phyloP scores from a whole-genome alignment of 2,113 vertebrate species.

The Xiphias gladius region DNA sequence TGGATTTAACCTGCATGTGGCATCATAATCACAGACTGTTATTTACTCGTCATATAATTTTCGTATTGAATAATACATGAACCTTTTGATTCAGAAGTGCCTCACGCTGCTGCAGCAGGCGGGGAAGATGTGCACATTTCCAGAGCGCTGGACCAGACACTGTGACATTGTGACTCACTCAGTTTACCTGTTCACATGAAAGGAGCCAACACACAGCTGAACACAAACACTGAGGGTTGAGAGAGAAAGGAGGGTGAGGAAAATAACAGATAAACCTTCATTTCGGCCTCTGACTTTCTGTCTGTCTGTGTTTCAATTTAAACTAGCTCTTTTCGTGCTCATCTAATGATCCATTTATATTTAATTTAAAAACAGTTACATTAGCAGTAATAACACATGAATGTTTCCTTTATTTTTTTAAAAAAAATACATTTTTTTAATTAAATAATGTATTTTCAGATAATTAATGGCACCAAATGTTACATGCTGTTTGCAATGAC shows the following conservation, averaged over 20 bases:
- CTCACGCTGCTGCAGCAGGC: neutral
- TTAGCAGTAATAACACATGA: neutral
- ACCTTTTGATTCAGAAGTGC: neutral
- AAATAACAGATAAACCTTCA: neutral
- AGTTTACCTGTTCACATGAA: neutral
- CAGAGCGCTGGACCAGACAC: neutral
- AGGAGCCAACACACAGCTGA: neutral
- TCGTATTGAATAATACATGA: neutral
- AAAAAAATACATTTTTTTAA: neutral
- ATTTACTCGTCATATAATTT: neutral
- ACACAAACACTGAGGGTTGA: neutral
- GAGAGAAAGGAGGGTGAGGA: neutral
- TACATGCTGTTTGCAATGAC: neutral
- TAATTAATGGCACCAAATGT: neutral
- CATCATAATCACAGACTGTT: too few species aligned
- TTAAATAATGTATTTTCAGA: neutral
- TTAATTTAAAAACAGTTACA: neutral
- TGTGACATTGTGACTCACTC: conserved; percentile 12
- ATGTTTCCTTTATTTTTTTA: neutral
- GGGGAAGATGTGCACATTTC: neutral
- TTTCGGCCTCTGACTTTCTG: neutral
- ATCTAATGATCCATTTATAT: neutral
- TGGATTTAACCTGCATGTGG: neutral
- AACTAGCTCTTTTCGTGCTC: neutral
- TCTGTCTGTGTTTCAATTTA: neutral